Base-by-base conservation (phyloP, 2,888 invertebrate genomes). In the Alentia gelatinosa region DNA sequence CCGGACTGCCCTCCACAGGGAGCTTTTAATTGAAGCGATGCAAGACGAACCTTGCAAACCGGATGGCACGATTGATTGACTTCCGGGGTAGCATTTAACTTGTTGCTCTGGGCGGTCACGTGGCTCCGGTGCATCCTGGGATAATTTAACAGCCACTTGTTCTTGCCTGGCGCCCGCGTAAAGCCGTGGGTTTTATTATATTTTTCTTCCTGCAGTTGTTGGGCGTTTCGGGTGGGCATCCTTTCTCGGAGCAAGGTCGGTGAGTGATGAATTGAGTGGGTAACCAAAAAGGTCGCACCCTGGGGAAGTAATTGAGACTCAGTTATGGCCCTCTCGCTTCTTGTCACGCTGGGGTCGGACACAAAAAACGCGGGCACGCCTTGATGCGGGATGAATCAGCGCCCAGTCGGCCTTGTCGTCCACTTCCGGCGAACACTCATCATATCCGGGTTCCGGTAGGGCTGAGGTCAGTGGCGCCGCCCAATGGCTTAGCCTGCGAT, bases 51-150 rank as follows among this genome's bases (percentile, higher is more conserved):
- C 47, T 86, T 47, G 1, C 47, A 9, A 19, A 42, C 86, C 47
- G 86, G 86, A 42, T 33, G 42, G 42, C 19, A 47, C 47, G 86
- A 86, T 86, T 86, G 86, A 86, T 86, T 15, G 30, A 86, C 50
- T 86, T 86, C 86, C 86, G 86, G 42, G 42, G 86, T 30, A 30
- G 19, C 86, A 50, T 42, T 86, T 86, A 86, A 86, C 86, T 47
- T 86, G 50, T 86, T 79, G 15, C 79, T 74, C 30, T 33, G 74
- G 74, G 74, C 79, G 39, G 79, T 79, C 79, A 79, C 68, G 68
- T 68, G 68, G 33, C 68, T 30, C 30, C 33, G 26, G 68, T 56
- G 68, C 68, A 68, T 68, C 68, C 68, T 68, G 68, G 68, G 68
- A 68, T 9, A 68, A 68, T 68, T 68, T 30, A 68, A 68, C 5